phyloP scores from a whole-genome alignment of 1,140 invertebrate species.

The Plutomurus gul region DNA sequence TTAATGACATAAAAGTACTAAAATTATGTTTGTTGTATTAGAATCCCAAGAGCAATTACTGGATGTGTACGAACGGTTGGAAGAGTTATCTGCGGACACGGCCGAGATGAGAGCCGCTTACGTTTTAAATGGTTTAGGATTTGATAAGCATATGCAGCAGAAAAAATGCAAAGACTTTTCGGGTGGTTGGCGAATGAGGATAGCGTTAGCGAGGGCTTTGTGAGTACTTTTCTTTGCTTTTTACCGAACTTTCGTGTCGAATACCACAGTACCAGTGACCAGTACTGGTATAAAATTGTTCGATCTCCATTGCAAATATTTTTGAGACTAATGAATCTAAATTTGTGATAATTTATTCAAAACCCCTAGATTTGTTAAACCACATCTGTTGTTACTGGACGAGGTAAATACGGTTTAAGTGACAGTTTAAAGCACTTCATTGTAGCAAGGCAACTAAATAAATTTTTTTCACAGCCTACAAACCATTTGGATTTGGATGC shows the following conservation, averaged over 20 bases:
- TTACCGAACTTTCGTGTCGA: no score
- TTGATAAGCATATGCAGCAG: slow-evolving; percentile 91
- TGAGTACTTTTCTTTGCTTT: slow-evolving; percentile 70
- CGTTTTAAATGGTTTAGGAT: slow-evolving; percentile 96
- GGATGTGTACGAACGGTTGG: slow-evolving; percentile 96
- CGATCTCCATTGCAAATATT: no score
- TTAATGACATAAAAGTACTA: not conserved
- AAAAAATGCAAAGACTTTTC: slow-evolving; percentile 93
- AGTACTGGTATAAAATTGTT: no score
- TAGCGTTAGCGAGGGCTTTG: slow-evolving; percentile 90
- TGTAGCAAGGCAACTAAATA: not conserved
- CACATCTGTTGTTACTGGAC: slow-evolving; percentile 56
- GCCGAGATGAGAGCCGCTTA: slow-evolving; percentile 91
- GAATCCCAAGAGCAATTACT: slow-evolving; percentile 91
- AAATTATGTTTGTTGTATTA: slow-evolving; percentile 59
- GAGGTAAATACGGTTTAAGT: slow-evolving; percentile 60
- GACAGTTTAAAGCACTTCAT: not conserved
- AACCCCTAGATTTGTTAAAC: slow-evolving; percentile 47
- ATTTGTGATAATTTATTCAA: no score
- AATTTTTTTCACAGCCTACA: slow-evolving; percentile 57
- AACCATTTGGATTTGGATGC: slow-evolving; percentile 81
- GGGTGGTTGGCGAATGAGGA: slow-evolving; percentile 98
- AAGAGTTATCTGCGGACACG: slow-evolving; percentile 94
- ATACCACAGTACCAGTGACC: no score
- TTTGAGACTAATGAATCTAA: no score